Evolutionary conservation across 1,140 invertebrate genomes (phyloP), one percentile per base, ranked within the genome.

Genomic region (Bombyx mandarina): DNA sequence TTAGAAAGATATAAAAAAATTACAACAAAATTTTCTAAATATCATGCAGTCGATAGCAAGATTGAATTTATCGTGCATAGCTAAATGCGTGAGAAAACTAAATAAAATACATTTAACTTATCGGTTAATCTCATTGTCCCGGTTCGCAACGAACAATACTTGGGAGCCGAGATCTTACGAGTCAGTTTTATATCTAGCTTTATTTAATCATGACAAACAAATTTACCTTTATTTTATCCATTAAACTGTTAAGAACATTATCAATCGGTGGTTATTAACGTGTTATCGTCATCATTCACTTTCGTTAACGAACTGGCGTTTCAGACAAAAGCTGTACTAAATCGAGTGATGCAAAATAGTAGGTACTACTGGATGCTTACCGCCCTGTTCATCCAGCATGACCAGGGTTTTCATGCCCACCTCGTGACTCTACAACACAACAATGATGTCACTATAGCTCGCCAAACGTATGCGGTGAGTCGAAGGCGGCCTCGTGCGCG

Each of bases 371-470:
- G 81, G 88, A 90, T 90, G 91, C 94, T 96, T 96, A 96, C 95
- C 94, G 93, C 94, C 95, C 95, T 96, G 95, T 90, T 96, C 94
- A 92, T 95, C 93, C 94, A 96, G 93, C 94, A 96, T 95, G 90
- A 95, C 94, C 91, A 96, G 93, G 90, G 93, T 93, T 94, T 94
- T 95, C 94, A 95, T 96, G 90, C 95, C 95, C 89, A 95, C 94
- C 91, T 96, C 94, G 91, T 96, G 94, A 92, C 94, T 95, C 95
- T 96, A 95, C 91, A 94, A 91, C 82, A 91, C 89, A 91, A 88
- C 78, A 87, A 89, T 85, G 86, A 88, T 84, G 88, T 89, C 84
- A 86, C 84, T 85, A 87, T 87, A 87, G 82, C 82, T 83, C 79
- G 80, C 80, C 79, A 82, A 77, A 77, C 69, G 71, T 75, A 79